Percentiles rank a stretch among this genome's conserved stretches.
These are phyloP conservation scores for Typhlichthys subterraneus DNA, from an alignment of 2,797 vertebrate genomes.

Conservation along the genomic window DNA sequence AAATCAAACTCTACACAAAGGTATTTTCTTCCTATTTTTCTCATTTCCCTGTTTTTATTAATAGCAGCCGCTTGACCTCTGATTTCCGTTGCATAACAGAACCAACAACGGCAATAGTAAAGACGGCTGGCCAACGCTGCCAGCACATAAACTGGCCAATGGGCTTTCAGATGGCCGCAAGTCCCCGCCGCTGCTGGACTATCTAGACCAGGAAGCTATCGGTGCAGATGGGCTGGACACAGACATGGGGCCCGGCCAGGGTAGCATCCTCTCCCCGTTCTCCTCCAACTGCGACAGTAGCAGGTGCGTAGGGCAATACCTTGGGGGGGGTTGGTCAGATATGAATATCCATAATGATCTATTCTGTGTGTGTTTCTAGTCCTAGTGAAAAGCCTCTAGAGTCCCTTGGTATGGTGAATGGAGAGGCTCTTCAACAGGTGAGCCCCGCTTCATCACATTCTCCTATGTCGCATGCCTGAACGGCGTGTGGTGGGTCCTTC, in stretches of 20 bases:
- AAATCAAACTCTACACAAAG: constrained; percentile 93
- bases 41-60: neutral
- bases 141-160: constrained; percentile 79
- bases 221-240: constrained; percentile 87
- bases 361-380: constrained; percentile 66
- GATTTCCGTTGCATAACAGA: constrained; percentile 66
- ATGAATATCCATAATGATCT: neutral
- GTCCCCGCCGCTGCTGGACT: constrained; percentile 87
- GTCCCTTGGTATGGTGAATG: constrained; percentile 92
- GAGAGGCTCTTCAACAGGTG: constrained; percentile 95
- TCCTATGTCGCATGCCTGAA: neutral
- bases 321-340: neutral
- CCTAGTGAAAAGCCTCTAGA: constrained; percentile 95
- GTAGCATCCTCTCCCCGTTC: constrained; percentile 81
- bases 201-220: constrained; percentile 88
- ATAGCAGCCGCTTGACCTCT: neutral
- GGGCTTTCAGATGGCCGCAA: constrained; percentile 89
- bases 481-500: too few species aligned
- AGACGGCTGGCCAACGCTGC: constrained; percentile 87
- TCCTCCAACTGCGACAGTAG: constrained; percentile 79
- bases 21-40: constrained; percentile 61
- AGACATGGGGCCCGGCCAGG: constrained; percentile 78
- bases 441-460: constrained; percentile 26
- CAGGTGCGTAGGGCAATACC: constrained; percentile 64
- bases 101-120: constrained; percentile 88